Evolutionary conservation across 2,888 invertebrate species (phyloP).

Genomic region (Nesidiocoris tenuis): DNA sequence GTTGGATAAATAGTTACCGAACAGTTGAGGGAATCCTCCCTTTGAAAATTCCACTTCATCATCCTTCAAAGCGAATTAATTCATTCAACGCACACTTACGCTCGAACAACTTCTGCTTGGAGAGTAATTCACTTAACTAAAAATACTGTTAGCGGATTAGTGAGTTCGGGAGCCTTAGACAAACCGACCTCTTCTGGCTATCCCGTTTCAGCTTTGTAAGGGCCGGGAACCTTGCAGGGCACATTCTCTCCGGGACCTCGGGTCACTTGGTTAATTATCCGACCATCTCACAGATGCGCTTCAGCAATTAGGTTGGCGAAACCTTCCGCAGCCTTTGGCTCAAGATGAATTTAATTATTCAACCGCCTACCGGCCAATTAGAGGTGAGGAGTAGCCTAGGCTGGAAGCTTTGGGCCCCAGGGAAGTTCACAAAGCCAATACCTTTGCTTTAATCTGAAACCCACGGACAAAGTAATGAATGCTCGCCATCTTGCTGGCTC

Average conservation of each 20-base stretch:
- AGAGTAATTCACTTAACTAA: constrained; percentile 36
- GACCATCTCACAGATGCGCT: constrained; percentile 19
- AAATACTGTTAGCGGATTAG: constrained; percentile 37
- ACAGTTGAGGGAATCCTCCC: constrained; percentile 26
- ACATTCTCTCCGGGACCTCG: background rate
- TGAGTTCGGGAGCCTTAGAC: background rate
- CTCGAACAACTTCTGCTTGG: constrained; percentile 22
- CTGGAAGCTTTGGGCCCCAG: background rate
- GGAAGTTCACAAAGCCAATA: constrained; percentile 31
- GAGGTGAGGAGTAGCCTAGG: background rate
- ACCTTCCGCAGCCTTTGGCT: constrained; percentile 25
- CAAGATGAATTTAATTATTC: constrained; percentile 43
- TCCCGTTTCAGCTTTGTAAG: background rate
- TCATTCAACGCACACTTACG: constrained; percentile 26
- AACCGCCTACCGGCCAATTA: constrained; percentile 32
- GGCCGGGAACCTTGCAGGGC: background rate
- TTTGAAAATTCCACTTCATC: constrained; percentile 43
- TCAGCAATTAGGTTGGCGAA: constrained; percentile 26
- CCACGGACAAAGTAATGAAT: constrained; percentile 16
- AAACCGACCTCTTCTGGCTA: background rate
- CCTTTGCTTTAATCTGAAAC: constrained; percentile 32
- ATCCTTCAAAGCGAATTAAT: constrained; percentile 40
- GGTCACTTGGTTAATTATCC: constrained; percentile 40
- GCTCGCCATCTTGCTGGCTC: too few species aligned
- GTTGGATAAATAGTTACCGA: constrained; percentile 17